Evolutionary conservation across 2,113 vertebrate genomes (phyloP).

Genomic region (Lathamus discolor): DNA sequence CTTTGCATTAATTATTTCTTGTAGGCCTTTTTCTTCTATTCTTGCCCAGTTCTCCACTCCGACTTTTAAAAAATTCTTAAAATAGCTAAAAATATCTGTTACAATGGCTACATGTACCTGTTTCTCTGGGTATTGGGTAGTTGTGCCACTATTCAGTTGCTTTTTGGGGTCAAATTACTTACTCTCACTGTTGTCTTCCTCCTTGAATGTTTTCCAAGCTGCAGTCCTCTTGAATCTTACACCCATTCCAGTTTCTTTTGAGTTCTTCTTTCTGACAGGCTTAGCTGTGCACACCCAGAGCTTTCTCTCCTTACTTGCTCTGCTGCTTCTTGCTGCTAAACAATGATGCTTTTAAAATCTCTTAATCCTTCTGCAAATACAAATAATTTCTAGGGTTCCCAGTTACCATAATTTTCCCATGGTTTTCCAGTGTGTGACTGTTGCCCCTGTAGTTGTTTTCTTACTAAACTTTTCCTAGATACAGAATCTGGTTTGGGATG

Average conservation of each 20-base stretch:
- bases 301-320: neutral
- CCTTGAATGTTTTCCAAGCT: neutral
- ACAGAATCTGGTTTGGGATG: neutral
- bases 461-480: neutral
- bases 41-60: neutral
- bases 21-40: neutral
- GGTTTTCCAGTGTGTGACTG: neutral
- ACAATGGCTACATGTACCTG: neutral
- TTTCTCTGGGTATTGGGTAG: neutral
- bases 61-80: neutral
- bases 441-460: neutral
- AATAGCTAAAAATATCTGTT: neutral
- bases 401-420: neutral
- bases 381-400: neutral
- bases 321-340: neutral
- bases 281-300: neutral
- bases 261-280: neutral
- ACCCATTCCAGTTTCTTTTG: neutral
- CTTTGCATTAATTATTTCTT: neutral
- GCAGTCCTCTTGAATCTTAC: neutral
- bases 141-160: neutral
- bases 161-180: neutral
- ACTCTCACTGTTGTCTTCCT: neutral
- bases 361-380: neutral
- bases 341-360: neutral